These are phyloP conservation scores for Ictidomys tridecemlineatus DNA, from an alignment of 2,113 vertebrate species.

Conservation along the genomic window DNA sequence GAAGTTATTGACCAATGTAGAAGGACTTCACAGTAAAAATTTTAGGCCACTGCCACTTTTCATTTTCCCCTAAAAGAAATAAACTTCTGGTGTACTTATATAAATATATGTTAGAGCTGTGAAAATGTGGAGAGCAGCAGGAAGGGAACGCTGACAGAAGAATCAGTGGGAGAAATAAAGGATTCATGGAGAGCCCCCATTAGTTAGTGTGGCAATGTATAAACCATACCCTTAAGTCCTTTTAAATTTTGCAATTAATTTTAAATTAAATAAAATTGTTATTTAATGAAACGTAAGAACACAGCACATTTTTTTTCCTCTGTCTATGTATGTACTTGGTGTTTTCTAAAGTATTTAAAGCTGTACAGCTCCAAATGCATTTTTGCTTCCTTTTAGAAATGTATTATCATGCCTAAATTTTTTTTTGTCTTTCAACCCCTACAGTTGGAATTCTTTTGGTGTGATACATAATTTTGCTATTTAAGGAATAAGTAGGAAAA, in stretches of 20 bases:
- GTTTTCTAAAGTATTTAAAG: not conserved
- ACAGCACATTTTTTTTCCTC: not conserved
- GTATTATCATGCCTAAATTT: not conserved
- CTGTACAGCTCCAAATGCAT: not conserved
- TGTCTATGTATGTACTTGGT: not conserved
- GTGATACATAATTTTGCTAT: not conserved
- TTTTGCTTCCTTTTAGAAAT: slow-evolving; percentile 38
- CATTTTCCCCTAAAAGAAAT: not conserved
- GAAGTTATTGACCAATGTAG: not conserved
- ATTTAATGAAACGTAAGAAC: slow-evolving; percentile 36
- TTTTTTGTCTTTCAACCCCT: not conserved
- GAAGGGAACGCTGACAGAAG: not conserved
- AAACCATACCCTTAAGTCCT: not conserved
- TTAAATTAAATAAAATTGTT: slow-evolving; percentile 52
- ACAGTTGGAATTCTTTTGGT: not conserved
- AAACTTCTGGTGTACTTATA: not conserved
- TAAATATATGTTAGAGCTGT: not conserved
- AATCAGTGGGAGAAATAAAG: not conserved
- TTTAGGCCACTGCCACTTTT: not conserved
- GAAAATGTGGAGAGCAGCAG: no score
- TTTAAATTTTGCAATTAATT: slow-evolving; percentile 58
- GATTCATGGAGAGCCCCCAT: not conserved
- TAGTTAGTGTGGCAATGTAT: not conserved
- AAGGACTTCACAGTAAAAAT: not conserved
- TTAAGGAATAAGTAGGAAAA: not conserved